Conservation (phyloP, 2,113 vertebrate species). For the Coracopsis vasa region DNA sequence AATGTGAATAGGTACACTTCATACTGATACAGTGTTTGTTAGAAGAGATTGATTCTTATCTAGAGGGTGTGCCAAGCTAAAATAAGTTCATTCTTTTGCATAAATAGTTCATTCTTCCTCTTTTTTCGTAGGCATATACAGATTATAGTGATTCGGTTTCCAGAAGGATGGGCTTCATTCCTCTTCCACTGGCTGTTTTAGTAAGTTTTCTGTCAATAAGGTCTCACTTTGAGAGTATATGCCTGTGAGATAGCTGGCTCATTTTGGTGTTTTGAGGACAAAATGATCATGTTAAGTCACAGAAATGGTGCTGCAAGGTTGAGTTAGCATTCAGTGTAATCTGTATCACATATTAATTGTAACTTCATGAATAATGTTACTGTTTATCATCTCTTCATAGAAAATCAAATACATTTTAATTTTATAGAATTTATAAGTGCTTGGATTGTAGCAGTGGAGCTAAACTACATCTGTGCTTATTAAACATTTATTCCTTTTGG, state of each 20-base stretch:
- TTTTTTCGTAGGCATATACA: conserved; percentile 85
- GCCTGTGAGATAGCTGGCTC: background rate
- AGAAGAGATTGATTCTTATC: background rate
- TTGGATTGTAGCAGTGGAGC: background rate
- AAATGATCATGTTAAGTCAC: background rate
- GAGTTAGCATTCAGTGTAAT: background rate
- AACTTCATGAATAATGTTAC: background rate
- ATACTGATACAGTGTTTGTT: background rate
- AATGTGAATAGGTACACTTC: background rate
- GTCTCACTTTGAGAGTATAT: background rate
- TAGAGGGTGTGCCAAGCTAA: background rate
- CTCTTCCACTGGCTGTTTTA: conserved; percentile 92
- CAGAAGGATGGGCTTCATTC: conserved; percentile 98
- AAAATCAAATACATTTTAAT: background rate
- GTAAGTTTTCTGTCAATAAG: conserved; percentile 71
- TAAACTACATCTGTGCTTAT: background rate
- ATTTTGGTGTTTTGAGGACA: background rate
- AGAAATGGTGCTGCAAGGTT: background rate
- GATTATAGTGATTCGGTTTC: conserved; percentile 98
- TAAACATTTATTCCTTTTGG: conserved; percentile 39
- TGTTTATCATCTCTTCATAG: background rate
- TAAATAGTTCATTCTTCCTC: background rate
- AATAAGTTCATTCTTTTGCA: conserved; percentile 5
- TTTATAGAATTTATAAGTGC: background rate
- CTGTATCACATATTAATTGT: background rate